Evolutionary conservation across 2,113 vertebrate genomes (phyloP), one percentile per base, ranked within the genome.

Genomic region (Perccottus glenii): DNA sequence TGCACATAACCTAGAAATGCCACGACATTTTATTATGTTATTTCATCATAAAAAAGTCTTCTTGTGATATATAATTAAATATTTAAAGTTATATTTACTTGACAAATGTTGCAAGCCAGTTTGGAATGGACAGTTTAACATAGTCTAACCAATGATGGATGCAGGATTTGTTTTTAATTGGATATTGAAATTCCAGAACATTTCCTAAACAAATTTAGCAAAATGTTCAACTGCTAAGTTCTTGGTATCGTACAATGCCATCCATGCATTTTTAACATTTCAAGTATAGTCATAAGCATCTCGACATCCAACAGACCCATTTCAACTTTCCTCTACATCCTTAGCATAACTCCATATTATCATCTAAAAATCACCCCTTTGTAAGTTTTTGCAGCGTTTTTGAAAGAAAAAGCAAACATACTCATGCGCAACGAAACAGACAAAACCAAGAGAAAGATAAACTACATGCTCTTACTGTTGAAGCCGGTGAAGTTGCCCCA

Each of bases 381-480:
- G 14, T 38, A 44, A 49, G 46, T 32, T 10, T 51, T 57, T 64
- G 16, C 6, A 52, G 47, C 5, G n/a, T n/a, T 27, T 68, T 71
- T 50, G 32, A n/a, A 77, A 65, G 38, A 50, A 65, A 67, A 67
- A 12, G 36, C 33, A 11, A 3, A 7, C 7, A 48, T 68, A 11
- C 38, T 56, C 64, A 52, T 48, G 50, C 43, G 11, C 58, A 14
- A 44, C 35, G 19, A 16, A 68, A 11, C 11, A 2, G 3, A 15
- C 16, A 32, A 35, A 19, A 16, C 12, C 52, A 27, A 33, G 16
- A n/a, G 32, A 49, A 11, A 38, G 4, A 11, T 3, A 9, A 33
- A 68, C 53, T 19, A 12, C 9, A 16, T 6, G 36, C 9, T 57
- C 93, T 92, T 91, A 98, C 96, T 95, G 50, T 97, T 96, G 73